A percentile compares a stretch with the other conserved stretches of the same genome.
phyloP scores from a whole-genome alignment of 2,888 invertebrate genomes.

The Xestia sexstrigata region DNA sequence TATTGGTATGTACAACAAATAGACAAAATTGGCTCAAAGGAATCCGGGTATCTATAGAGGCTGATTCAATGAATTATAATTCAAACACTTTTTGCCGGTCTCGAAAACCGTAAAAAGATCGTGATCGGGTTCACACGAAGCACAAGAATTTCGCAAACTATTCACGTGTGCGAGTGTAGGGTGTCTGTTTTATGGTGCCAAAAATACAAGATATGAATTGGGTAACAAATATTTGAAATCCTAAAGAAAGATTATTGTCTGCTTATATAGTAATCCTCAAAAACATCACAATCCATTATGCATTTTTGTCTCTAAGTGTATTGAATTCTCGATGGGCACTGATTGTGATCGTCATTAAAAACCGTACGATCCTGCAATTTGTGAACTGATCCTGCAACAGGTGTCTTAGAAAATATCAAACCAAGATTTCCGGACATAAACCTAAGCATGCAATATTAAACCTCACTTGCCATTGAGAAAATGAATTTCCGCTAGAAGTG shows the following conservation, averaged over 20 bases:
- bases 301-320: background rate
- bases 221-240: background rate
- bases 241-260: background rate
- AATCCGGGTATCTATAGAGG: constrained; percentile 59
- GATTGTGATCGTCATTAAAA: background rate
- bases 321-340: background rate
- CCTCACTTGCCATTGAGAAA: background rate
- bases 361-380: background rate
- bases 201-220: constrained; percentile 35
- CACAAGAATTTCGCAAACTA: constrained; percentile 80
- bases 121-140: constrained; percentile 84
- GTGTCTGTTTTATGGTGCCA: constrained; percentile 67
- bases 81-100: constrained; percentile 74
- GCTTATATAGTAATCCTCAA: background rate
- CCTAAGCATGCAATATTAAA: background rate
- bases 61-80: constrained; percentile 63
- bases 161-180: constrained; percentile 80
- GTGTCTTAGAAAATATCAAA: background rate
- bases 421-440: background rate
- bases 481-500: background rate
- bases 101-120: constrained; percentile 78
- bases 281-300: background rate
- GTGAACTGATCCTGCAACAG: background rate
- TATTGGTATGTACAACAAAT: constrained; percentile 52
- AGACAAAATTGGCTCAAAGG: constrained; percentile 60